These are phyloP conservation scores for Bombyx mori DNA, from an alignment of 1,140 invertebrate species.

Conservation along the genomic window DNA sequence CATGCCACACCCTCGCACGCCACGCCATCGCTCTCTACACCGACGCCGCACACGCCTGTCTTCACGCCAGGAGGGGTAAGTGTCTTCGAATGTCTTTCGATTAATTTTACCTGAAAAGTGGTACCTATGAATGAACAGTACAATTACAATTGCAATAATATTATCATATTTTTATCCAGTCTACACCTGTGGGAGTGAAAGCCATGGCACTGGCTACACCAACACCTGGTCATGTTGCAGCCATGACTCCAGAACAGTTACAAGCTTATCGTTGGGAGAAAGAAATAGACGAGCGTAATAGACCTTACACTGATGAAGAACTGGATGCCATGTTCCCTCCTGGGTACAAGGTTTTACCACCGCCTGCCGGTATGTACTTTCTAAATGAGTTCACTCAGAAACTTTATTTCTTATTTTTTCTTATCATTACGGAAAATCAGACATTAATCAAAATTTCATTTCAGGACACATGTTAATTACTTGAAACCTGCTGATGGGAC, in stretches of 20 bases:
- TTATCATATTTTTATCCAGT: conserved; percentile 32
- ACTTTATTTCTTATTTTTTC: conserved; percentile 1
- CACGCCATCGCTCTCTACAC: conserved; percentile 64
- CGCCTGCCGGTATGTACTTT: conserved; percentile 82
- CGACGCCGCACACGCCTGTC: conserved; percentile 65
- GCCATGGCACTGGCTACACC: conserved; percentile 99
- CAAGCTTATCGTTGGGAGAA: conserved; percentile 99
- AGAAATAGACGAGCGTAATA: conserved; percentile 98
- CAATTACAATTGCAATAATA: neutral
- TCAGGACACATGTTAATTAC: conserved; percentile 64
- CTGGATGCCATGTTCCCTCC: conserved; percentile 97
- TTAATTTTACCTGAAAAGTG: neutral
- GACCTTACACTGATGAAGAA: conserved; percentile 97
- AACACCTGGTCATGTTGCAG: conserved; percentile 93
- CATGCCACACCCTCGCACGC: conserved; percentile 74
- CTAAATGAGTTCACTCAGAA: neutral
- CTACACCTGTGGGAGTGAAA: conserved; percentile 94
- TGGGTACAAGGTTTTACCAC: conserved; percentile 97
- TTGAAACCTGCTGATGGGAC: conserved; percentile 32
- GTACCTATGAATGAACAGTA: neutral
- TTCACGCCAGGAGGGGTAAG: conserved; percentile 81
- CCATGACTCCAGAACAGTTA: conserved; percentile 99
- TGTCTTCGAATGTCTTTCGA: conserved; percentile 9
- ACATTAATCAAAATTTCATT: conserved; percentile 62
- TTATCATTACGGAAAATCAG: conserved; percentile 26